Conservation (phyloP, 2,888 invertebrate genomes). For the Cephus rjabovi region DNA sequence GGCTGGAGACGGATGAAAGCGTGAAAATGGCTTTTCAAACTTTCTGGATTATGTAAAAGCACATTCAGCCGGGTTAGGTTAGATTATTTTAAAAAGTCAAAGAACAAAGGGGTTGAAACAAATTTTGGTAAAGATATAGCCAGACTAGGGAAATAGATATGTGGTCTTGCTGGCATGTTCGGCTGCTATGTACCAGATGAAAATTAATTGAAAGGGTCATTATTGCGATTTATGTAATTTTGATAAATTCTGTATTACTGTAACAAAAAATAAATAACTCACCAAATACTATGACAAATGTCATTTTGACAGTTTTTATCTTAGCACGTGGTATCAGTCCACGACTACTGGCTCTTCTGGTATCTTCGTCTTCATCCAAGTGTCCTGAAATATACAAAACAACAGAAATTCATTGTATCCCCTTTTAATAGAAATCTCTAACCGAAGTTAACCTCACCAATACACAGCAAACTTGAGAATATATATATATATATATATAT, state of each 20-base stretch:
- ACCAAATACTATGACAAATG: constrained; percentile 91
- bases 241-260: neutral
- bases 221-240: neutral
- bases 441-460: too few species aligned
- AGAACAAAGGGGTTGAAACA: neutral
- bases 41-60: neutral
- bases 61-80: neutral
- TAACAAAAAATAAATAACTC: constrained; percentile 58
- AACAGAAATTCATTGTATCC: neutral
- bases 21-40: neutral
- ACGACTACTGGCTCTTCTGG: constrained; percentile 83
- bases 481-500: neutral
- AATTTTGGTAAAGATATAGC: neutral
- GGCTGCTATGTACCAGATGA: neutral
- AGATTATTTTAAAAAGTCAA: neutral
- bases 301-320: constrained; percentile 95
- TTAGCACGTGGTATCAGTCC: constrained; percentile 92
- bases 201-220: neutral
- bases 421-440: too few species aligned
- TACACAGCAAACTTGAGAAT: neutral
- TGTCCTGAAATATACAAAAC: constrained; percentile 10
- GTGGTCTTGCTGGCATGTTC: too few species aligned
- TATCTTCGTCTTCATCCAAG: constrained; percentile 52
- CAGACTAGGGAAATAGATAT: neutral
- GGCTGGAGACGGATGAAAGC: neutral